A percentile compares a stretch with the other conserved stretches of the same genome.
Evolutionary conservation across 2,888 invertebrate species (phyloP).

Genomic region (Drosophila diplacantha): DNA sequence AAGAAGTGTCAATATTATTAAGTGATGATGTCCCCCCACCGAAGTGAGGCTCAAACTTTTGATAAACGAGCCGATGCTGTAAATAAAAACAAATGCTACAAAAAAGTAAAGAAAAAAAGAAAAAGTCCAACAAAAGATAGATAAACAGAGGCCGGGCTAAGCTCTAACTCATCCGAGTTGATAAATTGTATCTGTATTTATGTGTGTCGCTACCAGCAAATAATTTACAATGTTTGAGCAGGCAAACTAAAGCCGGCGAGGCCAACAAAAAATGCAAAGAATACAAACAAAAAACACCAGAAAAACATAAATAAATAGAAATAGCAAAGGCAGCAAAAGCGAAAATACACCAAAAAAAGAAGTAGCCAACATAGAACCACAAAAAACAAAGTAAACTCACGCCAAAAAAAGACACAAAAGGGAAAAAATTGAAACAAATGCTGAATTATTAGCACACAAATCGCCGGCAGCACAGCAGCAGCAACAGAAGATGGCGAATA

Average conservation of each 20-base stretch:
- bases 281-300: constrained; percentile 30
- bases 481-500: constrained; percentile 23
- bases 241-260: constrained; percentile 56
- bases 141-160: constrained; percentile 32
- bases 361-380: constrained; percentile 25
- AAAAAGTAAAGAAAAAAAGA: not conserved
- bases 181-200: constrained; percentile 66
- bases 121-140: constrained; percentile 30
- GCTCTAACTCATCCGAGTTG: constrained; percentile 57
- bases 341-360: constrained; percentile 29
- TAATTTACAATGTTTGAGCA: constrained; percentile 56
- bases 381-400: constrained; percentile 28
- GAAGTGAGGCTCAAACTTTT: constrained; percentile 48
- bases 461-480: constrained; percentile 30
- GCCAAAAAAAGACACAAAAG: constrained; percentile 14
- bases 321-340: constrained; percentile 35
- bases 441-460: constrained; percentile 65
- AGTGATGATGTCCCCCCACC: constrained; percentile 65
- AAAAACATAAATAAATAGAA: constrained; percentile 25
- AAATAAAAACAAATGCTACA: constrained; percentile 32
- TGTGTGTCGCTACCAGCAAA: constrained; percentile 63
- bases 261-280: constrained; percentile 47
- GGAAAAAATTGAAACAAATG: constrained; percentile 55
- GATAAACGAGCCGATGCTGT: constrained; percentile 60
- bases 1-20: constrained; percentile 70